phyloP scores from a whole-genome alignment of 2,888 invertebrate genomes.

The Trachelus troglodyta region DNA sequence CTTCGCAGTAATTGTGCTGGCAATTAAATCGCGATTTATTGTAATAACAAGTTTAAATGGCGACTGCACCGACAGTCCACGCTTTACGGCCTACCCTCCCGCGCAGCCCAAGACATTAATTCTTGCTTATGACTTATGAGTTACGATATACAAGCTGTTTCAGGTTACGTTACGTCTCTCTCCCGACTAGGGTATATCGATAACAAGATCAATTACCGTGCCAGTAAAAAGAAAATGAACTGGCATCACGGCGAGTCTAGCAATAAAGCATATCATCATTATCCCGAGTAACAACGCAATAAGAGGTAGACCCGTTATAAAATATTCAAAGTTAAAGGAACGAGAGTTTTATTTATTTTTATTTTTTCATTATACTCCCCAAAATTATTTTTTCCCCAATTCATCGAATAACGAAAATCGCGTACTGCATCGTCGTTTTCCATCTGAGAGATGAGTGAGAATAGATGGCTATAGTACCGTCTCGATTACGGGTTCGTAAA shows the following conservation, averaged over 20 bases:
- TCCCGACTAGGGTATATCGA: neutral
- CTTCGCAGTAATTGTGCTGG: conserved; percentile 47
- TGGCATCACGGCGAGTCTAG: neutral
- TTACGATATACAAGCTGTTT: conserved; percentile 42
- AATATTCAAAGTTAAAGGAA: neutral
- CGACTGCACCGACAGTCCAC: conserved; percentile 11
- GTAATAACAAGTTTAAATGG: conserved; percentile 55
- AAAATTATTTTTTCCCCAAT: neutral
- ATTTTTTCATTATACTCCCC: neutral
- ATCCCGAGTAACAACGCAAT: neutral
- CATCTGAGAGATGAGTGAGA: neutral
- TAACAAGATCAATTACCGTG: neutral
- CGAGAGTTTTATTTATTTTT: neutral
- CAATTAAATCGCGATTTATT: conserved; percentile 55
- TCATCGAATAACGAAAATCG: neutral
- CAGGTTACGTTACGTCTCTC: conserved; percentile 14
- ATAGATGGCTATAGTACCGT: neutral
- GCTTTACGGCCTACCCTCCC: neutral
- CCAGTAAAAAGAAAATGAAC: neutral
- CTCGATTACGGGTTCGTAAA: conserved; percentile 4
- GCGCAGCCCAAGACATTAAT: conserved; percentile 48
- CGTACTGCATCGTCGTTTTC: neutral
- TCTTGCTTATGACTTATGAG: conserved; percentile 56
- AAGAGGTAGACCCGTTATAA: neutral
- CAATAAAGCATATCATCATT: neutral